Evolutionary conservation across 2,113 vertebrate species (phyloP), one percentile per base, ranked within the genome.

Genomic region (Ageneiosus marmoratus): DNA sequence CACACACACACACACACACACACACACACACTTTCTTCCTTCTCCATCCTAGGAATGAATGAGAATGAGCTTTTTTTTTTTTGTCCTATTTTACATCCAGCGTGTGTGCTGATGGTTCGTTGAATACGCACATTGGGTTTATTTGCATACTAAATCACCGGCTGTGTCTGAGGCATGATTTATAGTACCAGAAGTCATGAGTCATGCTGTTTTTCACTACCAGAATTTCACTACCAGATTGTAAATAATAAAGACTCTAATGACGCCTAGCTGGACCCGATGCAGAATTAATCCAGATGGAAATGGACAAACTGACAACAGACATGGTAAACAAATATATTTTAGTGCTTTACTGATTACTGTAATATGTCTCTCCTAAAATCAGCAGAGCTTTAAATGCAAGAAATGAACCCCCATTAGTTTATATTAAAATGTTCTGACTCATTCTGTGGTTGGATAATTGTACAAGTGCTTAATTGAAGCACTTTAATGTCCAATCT

Each of bases 41-140:
- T 34, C 51, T 70, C 16, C 50, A 9, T 73, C 24, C 44, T 81
- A 89, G 81, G 81, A 87, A 84, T 79, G 82, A 85, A 84, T 89
- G 83, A 82, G 58, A 86, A 88, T 84, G 86, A 86, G 89, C 20
- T 70, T 70, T 86, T 85, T 84, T 37, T 63, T 86, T 84, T 84
- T 67, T 55, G 88, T 10, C 9, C 85, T 85, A 60, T 84, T 90
- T 75, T 78, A 63, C 79, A 76, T 74, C 32, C 67, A 12, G 41
- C 6, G 37, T 48, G 12, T 53, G 29, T 53, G 16, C 32, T 55
- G 72, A 85, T 81, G 77, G 60, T 79, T 88, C 41, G 67, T 86
- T 87, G 72, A 75, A 56, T 85, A 76, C 88, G 29, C 83, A 83
- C 51, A 44, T 51, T 5, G 62, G 87, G 78, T 74, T 77, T 89